Evolutionary conservation across 2,113 vertebrate genomes (phyloP), one percentile per base, ranked within the genome.

Genomic region (Aegotheles bennettii): DNA sequence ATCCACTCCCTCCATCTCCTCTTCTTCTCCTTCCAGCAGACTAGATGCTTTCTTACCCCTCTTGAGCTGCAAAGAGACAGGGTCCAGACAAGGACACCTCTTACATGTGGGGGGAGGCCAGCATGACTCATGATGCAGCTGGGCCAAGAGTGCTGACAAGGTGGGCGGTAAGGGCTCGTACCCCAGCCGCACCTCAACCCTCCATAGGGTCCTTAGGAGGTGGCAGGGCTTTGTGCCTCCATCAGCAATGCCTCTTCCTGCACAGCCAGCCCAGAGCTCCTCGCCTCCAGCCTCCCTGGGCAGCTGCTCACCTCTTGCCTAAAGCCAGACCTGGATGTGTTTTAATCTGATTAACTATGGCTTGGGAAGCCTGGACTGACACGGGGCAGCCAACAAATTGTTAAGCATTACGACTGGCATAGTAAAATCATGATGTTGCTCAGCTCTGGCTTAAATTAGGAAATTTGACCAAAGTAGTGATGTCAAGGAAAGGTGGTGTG

Each of bases 351-450:
- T 60, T 79, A 67, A 24, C 40, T 3, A 3, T 4, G 2, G 13
- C 69, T 47, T 82, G 73, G 57, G 70, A 74, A 90, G 54, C 45
- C 56, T 50, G 65, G 40, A 21, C 40, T 43, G 78, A 50, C 59
- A 63, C 1, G 0, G 12, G 24, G 42, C 33, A 71, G 31, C 33
- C 28, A 31, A 40, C 45, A 45, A 8, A 35, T 50, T 17, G 38
- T 80, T 68, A 59, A 10, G 29, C 24, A 3, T 38, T 48, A 29
- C 3, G 1, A 21, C 1, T 1, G 0, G 26, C 19, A 11, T 0
- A 1, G 60, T 57, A 45, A 85, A 81, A 65, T 31, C 21, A 53
- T 17, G 36, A 29, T 6, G 3, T 31, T 70, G 25, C 50, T 82
- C 35, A 59, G 51, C n/a, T 75, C 51, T 53, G 56, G 43, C 65